Conservation (phyloP, 2,797 vertebrate species). For the Rhadinocentrus ornatus region DNA sequence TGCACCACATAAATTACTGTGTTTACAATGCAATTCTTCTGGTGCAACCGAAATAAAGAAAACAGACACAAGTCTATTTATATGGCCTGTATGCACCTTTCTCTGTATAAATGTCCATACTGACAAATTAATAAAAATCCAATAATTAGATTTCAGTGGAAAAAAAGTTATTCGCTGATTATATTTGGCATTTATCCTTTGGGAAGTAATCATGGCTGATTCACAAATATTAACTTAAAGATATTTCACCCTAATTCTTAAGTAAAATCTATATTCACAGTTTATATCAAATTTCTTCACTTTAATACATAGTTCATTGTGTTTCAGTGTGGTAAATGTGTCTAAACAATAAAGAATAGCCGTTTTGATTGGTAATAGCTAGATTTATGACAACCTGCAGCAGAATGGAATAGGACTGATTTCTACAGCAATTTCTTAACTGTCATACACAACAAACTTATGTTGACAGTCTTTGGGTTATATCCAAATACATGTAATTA, state of each 20-base stretch:
- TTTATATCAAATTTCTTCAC: constrained; percentile 16
- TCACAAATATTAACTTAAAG: neutral
- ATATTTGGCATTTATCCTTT: constrained; percentile 33
- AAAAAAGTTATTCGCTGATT: neutral
- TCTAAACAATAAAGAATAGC: neutral
- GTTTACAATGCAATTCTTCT: too few species aligned
- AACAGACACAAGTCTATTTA: too few species aligned
- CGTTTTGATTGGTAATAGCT: neutral
- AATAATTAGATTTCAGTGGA: neutral
- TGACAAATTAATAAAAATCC: neutral
- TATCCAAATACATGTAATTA: too few species aligned
- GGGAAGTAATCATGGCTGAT: neutral
- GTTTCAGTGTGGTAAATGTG: neutral
- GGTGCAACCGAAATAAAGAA: too few species aligned
- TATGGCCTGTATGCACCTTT: neutral
- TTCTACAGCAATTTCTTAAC: neutral
- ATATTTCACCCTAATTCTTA: constrained; percentile 5
- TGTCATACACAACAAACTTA: neutral
- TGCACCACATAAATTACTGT: constrained; percentile 14
- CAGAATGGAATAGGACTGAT: neutral
- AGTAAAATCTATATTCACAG: constrained; percentile 39
- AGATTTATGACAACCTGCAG: neutral
- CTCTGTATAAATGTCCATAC: neutral
- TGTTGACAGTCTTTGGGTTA: too few species aligned
- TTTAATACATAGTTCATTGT: neutral